A percentile compares a stretch with the other conserved stretches of the same genome.
Conservation (phyloP, 1,140 invertebrate genomes). For the Anoplophora glabripennis region DNA sequence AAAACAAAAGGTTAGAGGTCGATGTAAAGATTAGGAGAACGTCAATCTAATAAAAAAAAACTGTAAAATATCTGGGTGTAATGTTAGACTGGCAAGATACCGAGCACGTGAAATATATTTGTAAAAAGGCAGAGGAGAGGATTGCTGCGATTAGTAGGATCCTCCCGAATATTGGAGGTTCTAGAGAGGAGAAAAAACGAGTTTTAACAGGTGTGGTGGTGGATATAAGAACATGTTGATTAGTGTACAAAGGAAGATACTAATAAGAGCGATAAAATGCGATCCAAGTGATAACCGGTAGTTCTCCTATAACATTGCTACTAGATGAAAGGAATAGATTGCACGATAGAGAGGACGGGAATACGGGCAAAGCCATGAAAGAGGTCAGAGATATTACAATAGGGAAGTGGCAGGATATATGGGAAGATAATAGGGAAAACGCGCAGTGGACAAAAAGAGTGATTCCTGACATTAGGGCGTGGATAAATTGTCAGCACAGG, state of each 20-base stretch:
- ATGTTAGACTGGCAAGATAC: too few relatives aligned
- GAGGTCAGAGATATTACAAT: background rate
- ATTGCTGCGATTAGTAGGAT: background rate
- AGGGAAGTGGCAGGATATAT: conserved; percentile 5
- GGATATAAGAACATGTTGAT: background rate
- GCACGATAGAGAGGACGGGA: background rate
- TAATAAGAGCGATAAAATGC: conserved; percentile 29
- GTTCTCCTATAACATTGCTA: conserved; percentile 18
- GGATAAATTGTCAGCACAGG: too few relatives aligned
- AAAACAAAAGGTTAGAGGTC: too few relatives aligned
- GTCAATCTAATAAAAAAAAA: too few relatives aligned
- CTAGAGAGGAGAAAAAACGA: too few relatives aligned
- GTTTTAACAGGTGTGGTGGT: too few relatives aligned
- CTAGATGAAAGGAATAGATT: background rate
- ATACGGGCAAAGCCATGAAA: background rate
- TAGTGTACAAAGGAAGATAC: conserved; percentile 30
- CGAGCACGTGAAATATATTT: background rate
- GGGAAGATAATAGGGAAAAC: background rate
- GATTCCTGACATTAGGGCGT: too few relatives aligned
- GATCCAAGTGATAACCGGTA: conserved; percentile 23
- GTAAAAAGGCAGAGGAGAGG: background rate
- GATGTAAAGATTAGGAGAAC: too few relatives aligned
- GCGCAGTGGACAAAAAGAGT: conserved; percentile 2
- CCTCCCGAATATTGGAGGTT: background rate
- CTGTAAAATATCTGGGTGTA: too few relatives aligned